Evolutionary conservation across 2,113 vertebrate species (phyloP).

Genomic region (Sinocyclocheilus maitianheensis): DNA sequence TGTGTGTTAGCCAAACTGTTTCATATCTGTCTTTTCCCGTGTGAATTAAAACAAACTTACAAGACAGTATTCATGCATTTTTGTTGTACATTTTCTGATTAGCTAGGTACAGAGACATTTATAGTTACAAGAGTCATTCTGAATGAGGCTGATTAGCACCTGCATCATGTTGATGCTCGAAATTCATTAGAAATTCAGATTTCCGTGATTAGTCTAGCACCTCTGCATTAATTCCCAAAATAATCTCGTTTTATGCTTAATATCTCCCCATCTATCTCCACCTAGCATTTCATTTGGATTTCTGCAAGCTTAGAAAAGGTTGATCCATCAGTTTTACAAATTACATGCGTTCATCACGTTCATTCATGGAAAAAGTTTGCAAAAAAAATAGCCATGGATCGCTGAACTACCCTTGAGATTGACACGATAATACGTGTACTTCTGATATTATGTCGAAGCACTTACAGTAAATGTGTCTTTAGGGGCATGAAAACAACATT

Average conservation of each 20-base stretch:
- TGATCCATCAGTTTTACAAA: constrained; percentile 44
- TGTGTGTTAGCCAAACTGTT: neutral
- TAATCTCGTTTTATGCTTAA: constrained; percentile 25
- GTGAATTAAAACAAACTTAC: neutral
- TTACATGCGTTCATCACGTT: constrained; percentile 35
- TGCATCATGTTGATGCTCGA: constrained; percentile 37
- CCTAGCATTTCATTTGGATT: constrained; percentile 37
- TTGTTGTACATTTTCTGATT: constrained; percentile 29
- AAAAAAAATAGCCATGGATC: constrained; percentile 21
- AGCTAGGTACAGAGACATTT: constrained; percentile 17
- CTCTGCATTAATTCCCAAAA: constrained; percentile 39
- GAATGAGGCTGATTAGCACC: constrained; percentile 39
- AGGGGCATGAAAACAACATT: neutral
- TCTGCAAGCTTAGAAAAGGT: constrained; percentile 41
- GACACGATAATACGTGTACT: constrained; percentile 30
- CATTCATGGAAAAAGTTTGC: constrained; percentile 42
- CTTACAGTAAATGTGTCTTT: constrained; percentile 1
- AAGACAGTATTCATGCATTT: neutral
- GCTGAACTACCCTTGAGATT: constrained; percentile 21
- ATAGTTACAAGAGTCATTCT: constrained; percentile 16
- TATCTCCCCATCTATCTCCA: constrained; percentile 19
- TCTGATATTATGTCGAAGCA: constrained; percentile 26
- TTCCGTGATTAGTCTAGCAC: constrained; percentile 37
- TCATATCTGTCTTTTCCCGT: neutral
- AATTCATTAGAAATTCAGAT: constrained; percentile 51